Base-by-base conservation (phyloP, 2,797 vertebrate genomes). In the Acestrorhynchus altus region DNA sequence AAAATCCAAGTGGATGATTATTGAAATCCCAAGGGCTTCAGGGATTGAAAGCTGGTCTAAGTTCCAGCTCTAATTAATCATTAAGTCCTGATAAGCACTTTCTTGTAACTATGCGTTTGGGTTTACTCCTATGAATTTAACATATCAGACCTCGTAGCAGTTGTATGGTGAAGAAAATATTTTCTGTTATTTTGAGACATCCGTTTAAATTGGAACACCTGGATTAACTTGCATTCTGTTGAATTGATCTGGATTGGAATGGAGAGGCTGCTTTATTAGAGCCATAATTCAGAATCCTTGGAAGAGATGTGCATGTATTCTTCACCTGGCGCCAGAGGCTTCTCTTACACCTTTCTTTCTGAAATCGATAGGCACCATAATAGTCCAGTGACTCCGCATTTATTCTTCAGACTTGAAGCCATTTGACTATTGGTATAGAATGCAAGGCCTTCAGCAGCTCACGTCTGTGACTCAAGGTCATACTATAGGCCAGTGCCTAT, bases 321-420 rank as follows among this genome's bases (percentile, higher is more conserved):
- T 42, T 47, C 51, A 57, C 51, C 20, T 46, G 39, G 40, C 24
- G 40, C 49, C 61, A 46, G 35, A 44, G 54, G 63, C 52, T 76
- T 44, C 51, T 26, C 61, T 66, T 18, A 12, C 63, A n/a, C 39
- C 63, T 46, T 65, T 54, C 18, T 54, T 39, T 52, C 59, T 52
- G 72, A 18, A 75, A 56, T 66, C 22, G 16, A 75, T 65, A 75
- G 51, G 49, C 39, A 65, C 12, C 31, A 22, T 75, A 75, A 66
- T 59, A 47, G 74, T 46, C 26, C n/a, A 24, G 42, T 44, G 63
- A 65, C 63, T 44, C 63, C 4, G 63, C 40, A 46, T 65, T 15
- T 46, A 31, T 54, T 28, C 51, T 28, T 22, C 51, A 35, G 40
- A 46, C 63, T 57, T 47, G n/a, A 6, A 68, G 24, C 52, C 20